Percentiles rank a stretch among this genome's conserved stretches.
phyloP scores from a whole-genome alignment of 2,797 vertebrate species.

The Microctenopoma stevenorrisi region DNA sequence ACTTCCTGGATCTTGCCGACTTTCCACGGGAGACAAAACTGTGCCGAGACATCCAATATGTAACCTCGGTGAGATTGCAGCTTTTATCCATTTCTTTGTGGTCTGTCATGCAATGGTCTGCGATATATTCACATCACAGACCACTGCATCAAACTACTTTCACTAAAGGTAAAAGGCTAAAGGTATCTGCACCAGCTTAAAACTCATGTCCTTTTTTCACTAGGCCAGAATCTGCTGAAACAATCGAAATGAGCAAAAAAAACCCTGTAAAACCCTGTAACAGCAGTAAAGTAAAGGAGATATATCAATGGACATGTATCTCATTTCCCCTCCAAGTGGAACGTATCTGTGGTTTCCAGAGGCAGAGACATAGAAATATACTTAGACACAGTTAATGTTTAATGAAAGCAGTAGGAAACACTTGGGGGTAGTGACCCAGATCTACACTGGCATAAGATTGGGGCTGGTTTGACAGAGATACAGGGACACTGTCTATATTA shows the following conservation, averaged over 20 bases:
- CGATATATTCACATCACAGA: not conserved
- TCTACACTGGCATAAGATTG: constrained; percentile 68
- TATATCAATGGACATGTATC: constrained; percentile 36
- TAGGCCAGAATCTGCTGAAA: constrained; percentile 15
- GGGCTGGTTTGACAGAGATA: constrained; percentile 67
- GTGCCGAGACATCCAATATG: constrained; percentile 96
- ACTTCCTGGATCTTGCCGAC: constrained; percentile 97
- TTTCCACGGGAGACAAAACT: constrained; percentile 97
- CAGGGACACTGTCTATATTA: constrained; percentile 57
- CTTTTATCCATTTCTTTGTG: constrained; percentile 18
- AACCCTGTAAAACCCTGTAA: constrained; percentile 18
- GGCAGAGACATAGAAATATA: constrained; percentile 81
- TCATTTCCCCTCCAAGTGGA: constrained; percentile 53
- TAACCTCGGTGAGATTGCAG: constrained; percentile 92
- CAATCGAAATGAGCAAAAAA: constrained; percentile 25
- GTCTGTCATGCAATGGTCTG: not conserved
- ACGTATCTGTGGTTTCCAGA: constrained; percentile 62
- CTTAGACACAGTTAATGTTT: constrained; percentile 82
- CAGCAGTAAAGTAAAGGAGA: constrained; percentile 18
- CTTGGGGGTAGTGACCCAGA: constrained; percentile 81
- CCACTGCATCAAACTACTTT: not conserved
- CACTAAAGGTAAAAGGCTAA: not conserved
- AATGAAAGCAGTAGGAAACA: constrained; percentile 76
- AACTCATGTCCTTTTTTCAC: constrained; percentile 20
- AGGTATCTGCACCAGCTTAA: constrained; percentile 8